Evolutionary conservation across 1,140 invertebrate species (phyloP).

Genomic region (Pogonus chalceus): DNA sequence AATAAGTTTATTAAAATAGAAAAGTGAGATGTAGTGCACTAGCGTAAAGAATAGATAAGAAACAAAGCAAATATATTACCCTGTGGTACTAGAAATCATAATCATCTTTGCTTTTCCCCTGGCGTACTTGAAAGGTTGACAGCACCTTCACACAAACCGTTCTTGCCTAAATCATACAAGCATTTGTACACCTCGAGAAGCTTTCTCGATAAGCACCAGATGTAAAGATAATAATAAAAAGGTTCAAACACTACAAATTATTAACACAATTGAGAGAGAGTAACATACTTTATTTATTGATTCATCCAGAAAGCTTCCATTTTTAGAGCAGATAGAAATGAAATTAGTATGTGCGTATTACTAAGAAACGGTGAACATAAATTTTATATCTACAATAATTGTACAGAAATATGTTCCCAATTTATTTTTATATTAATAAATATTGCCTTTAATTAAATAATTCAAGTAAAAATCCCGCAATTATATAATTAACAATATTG

Average conservation of each 20-base stretch:
- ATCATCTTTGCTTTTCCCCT: background rate
- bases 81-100: background rate
- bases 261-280: background rate
- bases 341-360: background rate
- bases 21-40: too few species aligned
- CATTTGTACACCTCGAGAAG: background rate
- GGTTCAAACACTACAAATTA: background rate
- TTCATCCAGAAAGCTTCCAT: background rate
- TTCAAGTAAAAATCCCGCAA: too few species aligned
- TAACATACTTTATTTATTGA: background rate
- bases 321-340: background rate
- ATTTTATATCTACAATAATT: too few species aligned
- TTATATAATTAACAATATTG: too few species aligned
- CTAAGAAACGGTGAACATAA: too few species aligned
- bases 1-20: background rate
- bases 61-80: conserved; percentile 2
- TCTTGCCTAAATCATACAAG: conserved; percentile 7
- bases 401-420: too few species aligned
- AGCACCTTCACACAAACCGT: background rate
- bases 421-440: too few species aligned
- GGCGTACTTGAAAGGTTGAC: background rate
- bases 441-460: too few species aligned
- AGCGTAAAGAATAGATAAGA: background rate
- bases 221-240: too few species aligned
- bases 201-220: background rate